These are phyloP conservation scores for Hippocampus kuda DNA, from an alignment of 2,797 vertebrate genomes.

Conservation along the genomic window DNA sequence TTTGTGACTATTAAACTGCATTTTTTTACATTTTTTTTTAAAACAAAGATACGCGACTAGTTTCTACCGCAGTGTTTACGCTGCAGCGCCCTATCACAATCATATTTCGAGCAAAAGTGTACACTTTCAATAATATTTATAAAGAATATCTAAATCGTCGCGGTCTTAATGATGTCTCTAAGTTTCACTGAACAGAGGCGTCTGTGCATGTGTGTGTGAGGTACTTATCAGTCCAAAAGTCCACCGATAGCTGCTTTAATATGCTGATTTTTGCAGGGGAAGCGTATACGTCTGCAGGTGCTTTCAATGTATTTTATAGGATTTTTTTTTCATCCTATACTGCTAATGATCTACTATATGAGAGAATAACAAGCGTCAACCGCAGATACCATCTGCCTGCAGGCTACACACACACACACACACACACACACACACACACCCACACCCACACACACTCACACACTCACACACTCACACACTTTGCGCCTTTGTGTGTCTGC, in stretches of 20 bases:
- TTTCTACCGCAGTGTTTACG: background rate
- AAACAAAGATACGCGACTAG: background rate
- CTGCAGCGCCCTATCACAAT: background rate
- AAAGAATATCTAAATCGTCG: constrained; percentile 4
- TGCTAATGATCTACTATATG: constrained; percentile 59
- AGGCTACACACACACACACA: constrained; percentile 31
- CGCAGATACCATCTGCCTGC: constrained; percentile 56
- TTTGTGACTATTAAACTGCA: too few species aligned
- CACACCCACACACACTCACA: background rate
- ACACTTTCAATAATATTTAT: constrained; percentile 17
- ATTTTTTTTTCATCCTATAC: constrained; percentile 44
- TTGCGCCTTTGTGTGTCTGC: constrained; percentile 24
- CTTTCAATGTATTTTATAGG: constrained; percentile 6
- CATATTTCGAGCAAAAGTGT: background rate
- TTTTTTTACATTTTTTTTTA: background rate
- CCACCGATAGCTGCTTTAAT: constrained; percentile 31
- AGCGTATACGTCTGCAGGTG: constrained; percentile 8
- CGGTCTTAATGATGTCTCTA: constrained; percentile 21
- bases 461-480: constrained; percentile 11
- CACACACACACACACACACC: constrained; percentile 14
- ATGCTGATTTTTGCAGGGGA: constrained; percentile 52
- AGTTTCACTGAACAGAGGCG: constrained; percentile 12
- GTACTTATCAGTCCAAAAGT: background rate
- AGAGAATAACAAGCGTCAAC: constrained; percentile 58
- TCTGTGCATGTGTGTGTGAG: background rate